These are phyloP conservation scores for Leiothrix lutea DNA, from an alignment of 2,113 vertebrate species.

Conservation along the genomic window DNA sequence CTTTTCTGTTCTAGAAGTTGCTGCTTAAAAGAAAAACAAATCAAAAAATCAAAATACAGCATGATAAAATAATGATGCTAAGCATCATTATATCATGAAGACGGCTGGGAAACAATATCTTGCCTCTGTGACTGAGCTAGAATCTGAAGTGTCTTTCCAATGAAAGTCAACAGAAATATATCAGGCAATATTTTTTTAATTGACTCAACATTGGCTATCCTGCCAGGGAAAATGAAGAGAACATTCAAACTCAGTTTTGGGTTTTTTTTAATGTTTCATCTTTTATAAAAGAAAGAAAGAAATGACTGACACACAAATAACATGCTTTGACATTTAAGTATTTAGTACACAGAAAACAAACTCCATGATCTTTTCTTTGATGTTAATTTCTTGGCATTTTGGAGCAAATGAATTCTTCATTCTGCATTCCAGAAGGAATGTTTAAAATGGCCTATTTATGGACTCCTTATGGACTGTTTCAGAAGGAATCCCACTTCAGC, in stretches of 20 bases:
- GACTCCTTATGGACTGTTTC: neutral
- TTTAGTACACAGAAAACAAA: neutral
- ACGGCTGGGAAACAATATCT: neutral
- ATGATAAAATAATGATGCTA: neutral
- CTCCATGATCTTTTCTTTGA: neutral
- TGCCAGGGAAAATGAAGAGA: neutral
- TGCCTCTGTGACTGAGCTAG: neutral
- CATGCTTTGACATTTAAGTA: neutral
- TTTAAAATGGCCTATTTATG: neutral
- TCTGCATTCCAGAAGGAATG: neutral
- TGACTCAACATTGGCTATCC: neutral
- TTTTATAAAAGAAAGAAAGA: neutral
- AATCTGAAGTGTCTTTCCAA: neutral
- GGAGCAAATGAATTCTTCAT: neutral
- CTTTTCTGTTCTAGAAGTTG: neutral
- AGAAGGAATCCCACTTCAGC: neutral
- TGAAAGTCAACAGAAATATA: neutral
- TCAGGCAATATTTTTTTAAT: neutral
- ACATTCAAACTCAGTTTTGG: neutral
- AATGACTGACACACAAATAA: neutral
- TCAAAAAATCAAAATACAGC: neutral
- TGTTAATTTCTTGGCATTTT: neutral
- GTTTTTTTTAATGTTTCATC: accelerated
- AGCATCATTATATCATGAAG: neutral
- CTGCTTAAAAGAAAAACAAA: neutral